These are phyloP conservation scores for Lepidocolaptes lacrymiger DNA, from an alignment of 2,797 vertebrate genomes.

Conservation along the genomic window DNA sequence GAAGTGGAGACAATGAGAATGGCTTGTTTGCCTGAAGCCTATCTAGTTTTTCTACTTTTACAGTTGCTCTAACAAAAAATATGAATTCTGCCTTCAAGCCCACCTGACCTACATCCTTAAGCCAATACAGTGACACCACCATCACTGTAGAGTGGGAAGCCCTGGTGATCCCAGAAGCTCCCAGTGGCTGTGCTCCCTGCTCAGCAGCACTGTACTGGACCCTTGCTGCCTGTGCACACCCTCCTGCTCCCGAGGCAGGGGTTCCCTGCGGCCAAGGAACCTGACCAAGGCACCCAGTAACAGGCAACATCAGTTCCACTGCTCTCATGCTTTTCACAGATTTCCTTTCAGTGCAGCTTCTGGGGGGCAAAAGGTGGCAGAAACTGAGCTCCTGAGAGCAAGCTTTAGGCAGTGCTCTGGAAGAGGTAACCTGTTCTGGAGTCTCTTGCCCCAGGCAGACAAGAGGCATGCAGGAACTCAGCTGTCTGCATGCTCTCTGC, in stretches of 20 bases:
- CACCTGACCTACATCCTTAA: not conserved
- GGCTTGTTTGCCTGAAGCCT: not conserved
- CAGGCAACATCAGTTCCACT: not conserved
- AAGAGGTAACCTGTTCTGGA: not conserved
- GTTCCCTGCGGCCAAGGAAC: not conserved
- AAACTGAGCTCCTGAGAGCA: not conserved
- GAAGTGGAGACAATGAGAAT: not conserved
- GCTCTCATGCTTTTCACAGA: not conserved
- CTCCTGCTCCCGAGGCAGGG: not conserved
- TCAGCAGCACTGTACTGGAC: rapidly evolving
- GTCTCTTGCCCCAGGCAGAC: not conserved
- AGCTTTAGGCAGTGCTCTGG: not conserved
- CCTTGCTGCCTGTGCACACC: not conserved
- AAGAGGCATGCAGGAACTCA: not conserved
- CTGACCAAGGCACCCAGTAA: not conserved
- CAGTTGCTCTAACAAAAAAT: not conserved
- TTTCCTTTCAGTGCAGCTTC: not conserved
- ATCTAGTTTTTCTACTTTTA: not conserved
- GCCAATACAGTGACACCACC: not conserved
- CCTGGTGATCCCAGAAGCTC: not conserved
- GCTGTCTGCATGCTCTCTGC: not conserved
- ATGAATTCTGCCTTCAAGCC: not conserved
- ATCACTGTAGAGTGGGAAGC: too few relatives aligned
- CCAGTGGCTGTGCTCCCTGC: not conserved
- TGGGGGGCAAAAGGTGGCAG: rapidly evolving